Conservation (phyloP, 2,888 invertebrate genomes). For the Chrysolina haemoptera region DNA sequence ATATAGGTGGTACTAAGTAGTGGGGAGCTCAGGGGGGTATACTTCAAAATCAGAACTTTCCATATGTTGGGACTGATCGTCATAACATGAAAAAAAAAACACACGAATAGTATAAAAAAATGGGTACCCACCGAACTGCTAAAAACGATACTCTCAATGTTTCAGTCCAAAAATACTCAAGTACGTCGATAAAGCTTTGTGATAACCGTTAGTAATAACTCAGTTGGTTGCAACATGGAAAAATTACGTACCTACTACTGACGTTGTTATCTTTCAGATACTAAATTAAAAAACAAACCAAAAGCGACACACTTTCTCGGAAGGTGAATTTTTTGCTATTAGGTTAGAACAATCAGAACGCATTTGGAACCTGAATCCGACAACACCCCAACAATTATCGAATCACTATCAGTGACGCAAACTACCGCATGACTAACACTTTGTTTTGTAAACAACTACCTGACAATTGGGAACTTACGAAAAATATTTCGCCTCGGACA, state of each 20-base stretch:
- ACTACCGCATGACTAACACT: constrained; percentile 22
- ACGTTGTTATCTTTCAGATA: neutral
- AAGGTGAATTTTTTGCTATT: no score
- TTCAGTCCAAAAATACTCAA: no score
- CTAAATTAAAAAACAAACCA: neutral
- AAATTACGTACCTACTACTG: no score
- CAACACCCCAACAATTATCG: constrained; percentile 13
- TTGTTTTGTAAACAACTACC: constrained; percentile 41
- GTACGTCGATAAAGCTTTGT: no score
- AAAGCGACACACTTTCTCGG: neutral
- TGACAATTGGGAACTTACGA: neutral
- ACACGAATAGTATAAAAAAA: neutral
- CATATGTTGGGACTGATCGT: neutral
- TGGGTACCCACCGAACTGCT: neutral
- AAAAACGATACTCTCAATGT: neutral
- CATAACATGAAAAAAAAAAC: neutral
- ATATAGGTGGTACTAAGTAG: no score
- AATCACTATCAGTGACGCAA: neutral
- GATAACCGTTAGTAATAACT: no score
- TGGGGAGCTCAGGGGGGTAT: no score
- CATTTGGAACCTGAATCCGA: neutral
- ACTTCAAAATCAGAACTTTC: no score
- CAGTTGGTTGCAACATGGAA: no score
- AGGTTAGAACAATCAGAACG: no score
- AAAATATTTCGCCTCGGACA: neutral